Base-by-base conservation (phyloP, 2,113 vertebrate species). In the Philantomba maxwellii region DNA sequence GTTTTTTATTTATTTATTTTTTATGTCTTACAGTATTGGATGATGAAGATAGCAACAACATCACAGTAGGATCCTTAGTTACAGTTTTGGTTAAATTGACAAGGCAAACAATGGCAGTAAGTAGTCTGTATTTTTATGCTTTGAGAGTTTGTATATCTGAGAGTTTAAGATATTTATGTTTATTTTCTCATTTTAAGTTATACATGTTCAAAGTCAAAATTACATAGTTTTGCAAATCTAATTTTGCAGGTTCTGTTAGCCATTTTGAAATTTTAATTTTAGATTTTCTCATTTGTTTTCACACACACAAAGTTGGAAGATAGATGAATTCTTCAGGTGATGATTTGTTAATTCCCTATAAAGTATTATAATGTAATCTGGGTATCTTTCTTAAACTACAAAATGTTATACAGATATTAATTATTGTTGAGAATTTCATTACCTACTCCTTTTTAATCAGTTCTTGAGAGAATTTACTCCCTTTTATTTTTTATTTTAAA, bases 1-100 rank as follows among this genome's bases (percentile, higher is more conserved):
- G 47, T 49, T 93, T 90, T 85, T 91, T 86, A 43, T 75, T 57
- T 87, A 33, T 96, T 83, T 84, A 30, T 62, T 97, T 84, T 45
- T 51, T 96, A 96, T 55, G 3, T 51, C 2, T 96, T 93, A 49
- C 94, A 99, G 99, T 99, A 87, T 98, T 99, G 97, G 99, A 99
- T 98, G 99, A 99, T 97, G 99, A 99, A 98, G 99, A 99, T 97
- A 99, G 99, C 98, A 99, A 99, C 98, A 99, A 99, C 97, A 99
- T 99, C 97, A 99, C 99, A 92, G 99, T 99, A 70, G 99, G 99
- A 87, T 99, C 99, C 60, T 99, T 99, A 39, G 99, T 99, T 96
- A 99, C 99, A 64, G 99, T 99, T 89, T 98, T 99, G 3, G 99
- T 99, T 94, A 99, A 99, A 23, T 97, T 99, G 96, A 99, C 99